Percentiles rank a stretch among this genome's conserved stretches.
phyloP scores from a whole-genome alignment of 2,888 invertebrate genomes.

The Chouioia cunea region DNA sequence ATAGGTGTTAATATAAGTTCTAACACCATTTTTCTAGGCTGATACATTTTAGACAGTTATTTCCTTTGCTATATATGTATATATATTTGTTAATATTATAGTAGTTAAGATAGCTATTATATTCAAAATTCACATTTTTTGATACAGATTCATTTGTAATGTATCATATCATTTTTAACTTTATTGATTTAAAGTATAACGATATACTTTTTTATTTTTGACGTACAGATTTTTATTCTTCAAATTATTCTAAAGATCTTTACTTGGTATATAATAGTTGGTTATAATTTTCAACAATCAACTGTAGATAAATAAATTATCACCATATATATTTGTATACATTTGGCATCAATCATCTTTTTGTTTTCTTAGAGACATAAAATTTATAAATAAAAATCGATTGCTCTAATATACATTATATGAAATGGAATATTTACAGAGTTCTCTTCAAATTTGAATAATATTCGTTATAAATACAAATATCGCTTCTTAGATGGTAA shows the following conservation, averaged over 20 bases:
- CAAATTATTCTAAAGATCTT: constrained; percentile 14
- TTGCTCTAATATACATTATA: background rate
- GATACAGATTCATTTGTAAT: too few species aligned
- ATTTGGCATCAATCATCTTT: constrained; percentile 36
- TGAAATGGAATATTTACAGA: too few species aligned
- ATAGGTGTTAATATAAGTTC: background rate
- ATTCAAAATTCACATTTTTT: too few species aligned
- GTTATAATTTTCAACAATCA: constrained; percentile 17
- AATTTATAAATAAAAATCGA: constrained; percentile 5
- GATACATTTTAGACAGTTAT: constrained; percentile 15
- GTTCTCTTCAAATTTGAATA: too few species aligned
- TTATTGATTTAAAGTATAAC: constrained; percentile 13
- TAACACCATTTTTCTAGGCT: constrained; percentile 15
- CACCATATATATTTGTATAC: background rate
- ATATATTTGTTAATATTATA: too few species aligned
- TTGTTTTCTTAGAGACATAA: background rate
- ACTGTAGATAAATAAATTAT: constrained; percentile 1
- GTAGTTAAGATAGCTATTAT: too few species aligned
- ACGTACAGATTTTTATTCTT: constrained; percentile 20
- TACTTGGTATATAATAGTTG: constrained; percentile 9
- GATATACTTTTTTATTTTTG: constrained; percentile 14
- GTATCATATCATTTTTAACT: background rate
- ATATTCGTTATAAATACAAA: too few species aligned
- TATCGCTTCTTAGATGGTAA: too few species aligned
- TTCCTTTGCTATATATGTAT: background rate